Base-by-base conservation (phyloP, 23 tunicate genomes). In the Aplidium turbinatum region DNA sequence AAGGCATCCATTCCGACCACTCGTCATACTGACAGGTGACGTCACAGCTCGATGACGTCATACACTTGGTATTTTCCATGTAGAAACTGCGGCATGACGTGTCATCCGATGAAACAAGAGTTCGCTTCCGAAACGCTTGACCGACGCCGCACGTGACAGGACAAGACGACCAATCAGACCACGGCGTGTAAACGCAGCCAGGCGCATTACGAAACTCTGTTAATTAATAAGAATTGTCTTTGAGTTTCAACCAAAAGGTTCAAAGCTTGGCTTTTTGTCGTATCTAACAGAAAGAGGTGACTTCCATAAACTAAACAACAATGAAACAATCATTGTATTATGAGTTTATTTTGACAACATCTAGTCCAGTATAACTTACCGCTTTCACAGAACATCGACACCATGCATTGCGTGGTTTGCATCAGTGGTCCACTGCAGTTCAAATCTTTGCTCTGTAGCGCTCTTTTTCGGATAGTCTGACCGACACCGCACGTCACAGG, bases 1-100 rank as follows among this genome's bases (percentile, higher is more conserved):
- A 91, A 5, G 91, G 83, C 82, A 81, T 91, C 91, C 91, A 84
- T 25, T 75, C 86, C 47, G 97, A 78, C 97, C 97, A 91, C 2
- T 79, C 78, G 13, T 61, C 54, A 39, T 81, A 91, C 35, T 46
- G 22, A 69, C 97, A 91, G 4, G 4, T 20, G 38, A 66, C 61
- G 42, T 66, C 32, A 54, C 97, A 91, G 20, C 83, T 64, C 35
- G 69, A 57, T 57, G 97, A 91, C 78, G 97, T 91, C 97, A 91
- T 79, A 57, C 97, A 91, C 38, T 91, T 84, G 67, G 82, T 84
- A 39, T 38, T 72, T 47, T 91, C 82, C 92, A 91, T 91, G 60
- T 77, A 65, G 2, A 91, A 56, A 34, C 39, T 83, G 27, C 79
- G 42, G 63, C 97, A 91, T 1, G 81, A 25, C 2, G 24, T 35